Conservation (phyloP, 2,113 vertebrate genomes). For the Puffinus mauretanicus region DNA sequence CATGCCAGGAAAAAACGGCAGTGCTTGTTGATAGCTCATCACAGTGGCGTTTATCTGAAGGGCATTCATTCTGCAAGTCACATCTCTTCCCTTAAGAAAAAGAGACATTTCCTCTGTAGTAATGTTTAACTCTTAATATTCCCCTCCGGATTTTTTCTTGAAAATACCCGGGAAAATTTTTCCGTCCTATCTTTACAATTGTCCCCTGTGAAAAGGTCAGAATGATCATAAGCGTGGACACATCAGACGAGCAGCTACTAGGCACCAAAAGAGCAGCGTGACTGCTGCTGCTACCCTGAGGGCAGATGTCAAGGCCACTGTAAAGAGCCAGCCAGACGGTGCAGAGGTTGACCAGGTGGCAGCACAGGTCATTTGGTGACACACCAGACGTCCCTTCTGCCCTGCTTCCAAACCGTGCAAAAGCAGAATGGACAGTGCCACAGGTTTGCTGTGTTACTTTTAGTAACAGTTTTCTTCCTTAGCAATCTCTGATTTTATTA, state of each 20-base stretch:
- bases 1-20: not conserved
- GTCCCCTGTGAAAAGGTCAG: not conserved
- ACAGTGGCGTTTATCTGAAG: not conserved
- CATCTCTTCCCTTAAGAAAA: not conserved
- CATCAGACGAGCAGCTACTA: not conserved
- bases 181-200: rapidly evolving
- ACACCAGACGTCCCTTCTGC: not conserved
- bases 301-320: rapidly evolving
- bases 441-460: not conserved
- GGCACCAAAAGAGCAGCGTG: not conserved
- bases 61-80: not conserved
- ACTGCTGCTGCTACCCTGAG: not conserved
- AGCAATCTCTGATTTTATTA: not conserved
- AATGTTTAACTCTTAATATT: not conserved
- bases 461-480: not conserved
- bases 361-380: not conserved
- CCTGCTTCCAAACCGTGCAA: not conserved
- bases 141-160: rapidly evolving
- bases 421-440: not conserved
- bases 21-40: not conserved
- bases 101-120: not conserved
- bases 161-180: not conserved
- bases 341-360: not conserved
- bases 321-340: not conserved
- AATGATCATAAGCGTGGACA: not conserved